Evolutionary conservation across 2,797 vertebrate species (phyloP), one percentile per base, ranked within the genome.

Genomic region (Meriones psammophilus): DNA sequence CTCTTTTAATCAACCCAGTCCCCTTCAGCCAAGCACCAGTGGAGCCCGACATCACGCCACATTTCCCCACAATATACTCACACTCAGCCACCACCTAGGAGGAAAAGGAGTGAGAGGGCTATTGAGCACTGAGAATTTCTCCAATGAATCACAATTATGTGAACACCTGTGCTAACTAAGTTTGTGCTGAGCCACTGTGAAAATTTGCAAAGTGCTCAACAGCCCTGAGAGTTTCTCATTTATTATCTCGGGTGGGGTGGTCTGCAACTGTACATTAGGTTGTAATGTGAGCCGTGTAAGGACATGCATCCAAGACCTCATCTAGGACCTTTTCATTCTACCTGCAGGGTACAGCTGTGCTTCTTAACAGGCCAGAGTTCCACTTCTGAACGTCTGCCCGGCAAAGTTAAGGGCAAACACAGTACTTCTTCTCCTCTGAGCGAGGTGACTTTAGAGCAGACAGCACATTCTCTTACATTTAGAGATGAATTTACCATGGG

Each of bases 71-170:
- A 95, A 96, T 97, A 88, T 74, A 97, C 97, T 98, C 96, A 98
- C 69, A 93, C 89, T 97, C 92, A 94, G 22, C 92, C 94, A 92
- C 91, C 97, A 97, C 92, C 89, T 95, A 95, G 91, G 93, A 97
- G 97, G 94, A 94, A 98, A 98, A 94, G 2, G 33, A 98, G 97
- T 97, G 69, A 10, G 95, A 98, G 97, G 97, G 94, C 97, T 98
- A 94, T 60, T 97, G 98, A 98, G 97, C 98, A 98, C 97, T 26
- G 94, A 97, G 95, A 97, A 95, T 96, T 98, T 98, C 97, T 92
- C 97, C 98, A 96, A 97, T 98, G 98, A 98, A 98, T 98, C 98
- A 98, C 98, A 98, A 98, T 98, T 98, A 98, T 50, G 89, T 94
- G 96, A 98, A 98, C 98, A 98, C 98, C 98, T 98, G 98, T 97